Percentiles rank a stretch among this genome's conserved stretches.
Conservation (phyloP, 2,113 vertebrate genomes). For the Heterotilapia buettikoferi region DNA sequence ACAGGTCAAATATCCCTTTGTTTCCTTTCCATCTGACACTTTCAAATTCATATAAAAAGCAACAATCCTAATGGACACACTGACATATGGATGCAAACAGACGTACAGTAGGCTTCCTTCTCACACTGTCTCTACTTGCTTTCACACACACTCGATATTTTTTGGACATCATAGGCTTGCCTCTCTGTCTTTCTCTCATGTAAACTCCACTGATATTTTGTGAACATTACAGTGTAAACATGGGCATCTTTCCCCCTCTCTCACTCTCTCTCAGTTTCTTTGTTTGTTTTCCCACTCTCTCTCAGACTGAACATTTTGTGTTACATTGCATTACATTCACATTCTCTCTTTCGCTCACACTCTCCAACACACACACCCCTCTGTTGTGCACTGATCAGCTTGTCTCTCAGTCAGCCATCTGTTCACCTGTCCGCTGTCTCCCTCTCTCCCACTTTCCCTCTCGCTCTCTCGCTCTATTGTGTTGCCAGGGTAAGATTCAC, state of each 20-base stretch:
- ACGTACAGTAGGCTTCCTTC: neutral
- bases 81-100: neutral
- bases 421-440: constrained; percentile 66
- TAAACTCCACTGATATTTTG: constrained; percentile 24
- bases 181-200: neutral
- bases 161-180: neutral
- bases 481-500: constrained; percentile 73
- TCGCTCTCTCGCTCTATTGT: constrained; percentile 49
- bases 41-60: neutral
- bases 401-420: constrained; percentile 67
- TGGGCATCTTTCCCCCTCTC: constrained; percentile 2
- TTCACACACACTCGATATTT: neutral
- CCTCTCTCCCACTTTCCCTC: constrained; percentile 3
- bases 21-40: neutral
- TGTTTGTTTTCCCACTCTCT: neutral
- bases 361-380: neutral
- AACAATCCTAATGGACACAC: neutral
- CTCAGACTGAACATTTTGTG: constrained; percentile 3
- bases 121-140: neutral
- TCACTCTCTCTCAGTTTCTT: neutral
- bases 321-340: neutral
- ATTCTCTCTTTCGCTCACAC: neutral
- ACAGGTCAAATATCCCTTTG: neutral
- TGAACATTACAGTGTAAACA: constrained; percentile 23
- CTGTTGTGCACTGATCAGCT: constrained; percentile 57